Percentiles rank a stretch among this genome's conserved stretches.
Evolutionary conservation across 1,140 invertebrate species (phyloP).

Genomic region (Drosophila mojavensis): DNA sequence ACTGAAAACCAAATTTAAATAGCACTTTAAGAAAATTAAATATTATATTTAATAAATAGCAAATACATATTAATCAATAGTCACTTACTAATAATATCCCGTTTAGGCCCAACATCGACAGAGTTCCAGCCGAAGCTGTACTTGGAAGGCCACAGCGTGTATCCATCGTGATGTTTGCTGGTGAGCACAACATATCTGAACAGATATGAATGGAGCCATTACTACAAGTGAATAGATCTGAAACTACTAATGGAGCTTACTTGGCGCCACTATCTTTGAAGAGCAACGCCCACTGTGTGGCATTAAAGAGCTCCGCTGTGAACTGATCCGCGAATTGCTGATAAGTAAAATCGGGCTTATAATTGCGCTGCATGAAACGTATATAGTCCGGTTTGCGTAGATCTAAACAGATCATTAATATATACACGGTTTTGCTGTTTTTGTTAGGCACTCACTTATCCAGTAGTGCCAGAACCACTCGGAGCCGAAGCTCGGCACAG

Average conservation of each 20-base stretch:
- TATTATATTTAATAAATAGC: too few relatives aligned
- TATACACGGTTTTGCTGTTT: background rate
- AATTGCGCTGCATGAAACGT: slow-evolving; percentile 91
- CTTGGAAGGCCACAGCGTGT: slow-evolving; percentile 94
- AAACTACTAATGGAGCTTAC: slow-evolving; percentile 80
- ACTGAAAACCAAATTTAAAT: too few relatives aligned
- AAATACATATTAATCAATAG: too few relatives aligned
- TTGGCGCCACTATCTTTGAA: slow-evolving; percentile 91
- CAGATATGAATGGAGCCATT: background rate
- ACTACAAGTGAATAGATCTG: slow-evolving; percentile 1
- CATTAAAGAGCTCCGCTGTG: slow-evolving; percentile 92
- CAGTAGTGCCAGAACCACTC: slow-evolving; percentile 96
- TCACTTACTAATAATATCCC: slow-evolving; percentile 89
- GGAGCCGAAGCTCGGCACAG: slow-evolving; percentile 92
- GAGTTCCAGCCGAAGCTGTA: slow-evolving; percentile 96
- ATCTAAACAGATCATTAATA: slow-evolving; percentile 23
- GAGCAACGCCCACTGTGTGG: slow-evolving; percentile 90
- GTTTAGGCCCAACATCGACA: slow-evolving; percentile 92
- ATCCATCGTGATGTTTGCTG: slow-evolving; percentile 97
- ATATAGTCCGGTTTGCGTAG: slow-evolving; percentile 74
- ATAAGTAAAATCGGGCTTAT: slow-evolving; percentile 92
- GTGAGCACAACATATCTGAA: slow-evolving; percentile 94
- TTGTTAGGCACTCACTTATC: slow-evolving; percentile 85
- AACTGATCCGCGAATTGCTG: slow-evolving; percentile 94
- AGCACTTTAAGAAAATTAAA: too few relatives aligned